phyloP scores from a whole-genome alignment of 2,113 vertebrate species.

The Chaenogobius annularis region DNA sequence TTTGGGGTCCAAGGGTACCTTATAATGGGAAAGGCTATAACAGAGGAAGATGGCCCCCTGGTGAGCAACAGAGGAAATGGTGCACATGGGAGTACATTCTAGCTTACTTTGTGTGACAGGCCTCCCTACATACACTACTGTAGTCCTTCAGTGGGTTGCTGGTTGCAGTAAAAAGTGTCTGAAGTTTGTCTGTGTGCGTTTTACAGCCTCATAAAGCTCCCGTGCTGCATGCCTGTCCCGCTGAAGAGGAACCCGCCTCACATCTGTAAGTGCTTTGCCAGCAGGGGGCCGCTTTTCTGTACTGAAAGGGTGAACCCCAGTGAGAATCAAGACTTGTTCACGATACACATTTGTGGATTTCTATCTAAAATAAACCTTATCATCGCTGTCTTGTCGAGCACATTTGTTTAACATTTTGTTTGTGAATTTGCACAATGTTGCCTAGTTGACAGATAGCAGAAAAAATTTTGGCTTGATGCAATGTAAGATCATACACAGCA shows the following conservation, averaged over 20 bases:
- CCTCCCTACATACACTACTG: constrained; percentile 47
- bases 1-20: constrained; percentile 32
- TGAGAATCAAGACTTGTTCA: constrained; percentile 47
- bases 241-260: constrained; percentile 55
- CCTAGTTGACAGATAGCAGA: too few relatives aligned
- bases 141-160: constrained; percentile 51
- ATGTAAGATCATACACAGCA: not conserved
- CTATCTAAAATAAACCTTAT: not conserved
- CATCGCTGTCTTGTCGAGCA: not conserved
- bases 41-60: constrained; percentile 53
- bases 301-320: constrained; percentile 20
- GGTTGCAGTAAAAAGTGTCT: constrained; percentile 74
- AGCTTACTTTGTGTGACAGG: constrained; percentile 26
- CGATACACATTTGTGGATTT: not conserved
- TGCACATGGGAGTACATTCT: constrained; percentile 56
- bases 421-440: too few relatives aligned
- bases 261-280: constrained; percentile 77
- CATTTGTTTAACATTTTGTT: too few relatives aligned
- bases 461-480: not conserved
- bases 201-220: constrained; percentile 73
- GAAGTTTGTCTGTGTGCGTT: constrained; percentile 69
- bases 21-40: constrained; percentile 47
- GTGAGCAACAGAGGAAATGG: constrained; percentile 70
- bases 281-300: constrained; percentile 67
- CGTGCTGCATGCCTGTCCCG: constrained; percentile 69